These are phyloP conservation scores for Propithecus coquereli DNA, from an alignment of 2,113 vertebrate species.

Conservation along the genomic window DNA sequence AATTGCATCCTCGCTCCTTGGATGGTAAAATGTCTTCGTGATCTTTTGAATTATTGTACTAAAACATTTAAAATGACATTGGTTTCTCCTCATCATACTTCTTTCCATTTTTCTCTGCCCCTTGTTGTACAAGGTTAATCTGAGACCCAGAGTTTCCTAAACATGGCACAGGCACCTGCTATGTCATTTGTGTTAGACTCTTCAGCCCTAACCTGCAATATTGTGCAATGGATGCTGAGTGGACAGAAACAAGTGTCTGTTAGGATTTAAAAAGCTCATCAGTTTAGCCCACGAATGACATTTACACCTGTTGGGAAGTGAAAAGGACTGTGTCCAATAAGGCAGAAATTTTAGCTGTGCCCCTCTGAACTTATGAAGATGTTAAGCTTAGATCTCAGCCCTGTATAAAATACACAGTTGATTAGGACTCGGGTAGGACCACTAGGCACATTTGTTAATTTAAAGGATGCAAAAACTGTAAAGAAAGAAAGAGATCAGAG, in stretches of 20 bases:
- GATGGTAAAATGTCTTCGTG: background rate
- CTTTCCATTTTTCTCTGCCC: background rate
- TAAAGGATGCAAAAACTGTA: background rate
- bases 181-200: fast-evolving
- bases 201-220: fast-evolving
- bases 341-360: background rate
- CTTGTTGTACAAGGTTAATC: background rate
- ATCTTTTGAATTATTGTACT: background rate
- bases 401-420: fast-evolving
- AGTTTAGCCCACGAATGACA: background rate
- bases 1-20: fast-evolving
- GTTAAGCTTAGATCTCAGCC: background rate
- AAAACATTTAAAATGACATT: fast-evolving
- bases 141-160: too few species aligned
- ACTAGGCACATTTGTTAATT: background rate
- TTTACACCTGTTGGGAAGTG: too few species aligned
- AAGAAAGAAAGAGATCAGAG: background rate
- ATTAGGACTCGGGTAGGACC: fast-evolving
- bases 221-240: background rate
- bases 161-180: too few species aligned
- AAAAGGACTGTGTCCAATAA: background rate
- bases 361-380: fast-evolving
- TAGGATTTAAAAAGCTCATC: background rate
- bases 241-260: too few species aligned
- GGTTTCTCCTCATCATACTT: background rate